Evolutionary conservation across 2,797 vertebrate species (phyloP).

Genomic region (Thalassophryne amazonica): DNA sequence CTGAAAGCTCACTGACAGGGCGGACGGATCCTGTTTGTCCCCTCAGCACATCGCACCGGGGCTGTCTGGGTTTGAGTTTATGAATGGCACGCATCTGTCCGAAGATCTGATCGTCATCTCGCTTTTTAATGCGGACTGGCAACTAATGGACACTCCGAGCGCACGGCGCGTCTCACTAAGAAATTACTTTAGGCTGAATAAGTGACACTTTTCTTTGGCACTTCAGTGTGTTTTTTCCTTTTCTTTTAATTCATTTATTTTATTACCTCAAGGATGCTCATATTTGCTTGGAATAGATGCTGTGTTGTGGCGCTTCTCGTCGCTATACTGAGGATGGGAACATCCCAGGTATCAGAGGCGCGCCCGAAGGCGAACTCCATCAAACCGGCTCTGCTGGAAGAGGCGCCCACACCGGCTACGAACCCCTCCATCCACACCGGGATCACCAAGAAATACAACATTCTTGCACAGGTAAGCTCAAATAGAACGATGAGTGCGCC

Average conservation of each 20-base stretch:
- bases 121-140: conserved; percentile 2
- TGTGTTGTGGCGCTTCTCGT: conserved; percentile 85
- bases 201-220: neutral
- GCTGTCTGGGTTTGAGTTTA: conserved; percentile 9
- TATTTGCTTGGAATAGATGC: conserved; percentile 81
- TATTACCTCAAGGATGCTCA: conserved; percentile 79
- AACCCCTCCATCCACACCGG: conserved; percentile 82
- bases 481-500: no score
- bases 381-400: conserved; percentile 85
- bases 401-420: conserved; percentile 80
- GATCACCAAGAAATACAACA: conserved; percentile 85
- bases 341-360: conserved; percentile 81
- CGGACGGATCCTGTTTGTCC: conserved; percentile 33
- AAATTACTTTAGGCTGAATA: neutral
- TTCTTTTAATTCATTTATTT: no score
- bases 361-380: conserved; percentile 92
- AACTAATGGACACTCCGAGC: conserved; percentile 55
- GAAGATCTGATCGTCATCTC: conserved; percentile 30
- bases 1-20: conserved; percentile 55
- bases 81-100: conserved; percentile 36
- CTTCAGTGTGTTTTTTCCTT: neutral
- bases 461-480: conserved; percentile 81
- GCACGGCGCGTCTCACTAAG: conserved; percentile 37
- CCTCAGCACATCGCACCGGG: conserved; percentile 10
- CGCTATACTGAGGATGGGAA: conserved; percentile 83